phyloP scores from a whole-genome alignment of 2,797 vertebrate genomes.

The Clarias platycephalus region DNA sequence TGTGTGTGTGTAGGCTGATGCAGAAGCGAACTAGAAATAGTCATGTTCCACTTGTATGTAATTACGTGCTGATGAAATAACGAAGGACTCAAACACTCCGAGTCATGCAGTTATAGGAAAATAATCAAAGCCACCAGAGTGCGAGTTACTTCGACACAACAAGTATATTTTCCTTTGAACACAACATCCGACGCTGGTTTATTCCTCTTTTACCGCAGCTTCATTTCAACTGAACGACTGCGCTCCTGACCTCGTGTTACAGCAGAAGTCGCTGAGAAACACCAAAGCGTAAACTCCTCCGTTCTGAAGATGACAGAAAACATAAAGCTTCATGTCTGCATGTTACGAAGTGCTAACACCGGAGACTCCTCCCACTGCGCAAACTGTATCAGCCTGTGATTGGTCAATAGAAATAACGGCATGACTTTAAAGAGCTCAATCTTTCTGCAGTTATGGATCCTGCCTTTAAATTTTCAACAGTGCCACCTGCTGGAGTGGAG shows the following conservation, averaged over 20 bases:
- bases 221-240: not conserved
- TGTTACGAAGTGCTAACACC: not conserved
- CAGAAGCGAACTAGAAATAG: not conserved
- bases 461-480: not conserved
- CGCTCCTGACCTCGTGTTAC: not conserved
- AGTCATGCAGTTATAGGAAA: not conserved
- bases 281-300: not conserved
- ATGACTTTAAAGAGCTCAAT: not conserved
- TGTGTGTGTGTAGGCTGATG: not conserved
- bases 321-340: not conserved
- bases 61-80: not conserved
- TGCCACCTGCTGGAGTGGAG: not conserved
- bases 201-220: not conserved
- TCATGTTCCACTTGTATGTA: not conserved
- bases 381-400: not conserved
- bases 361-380: not conserved
- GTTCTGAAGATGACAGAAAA: not conserved
- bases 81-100: not conserved
- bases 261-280: not conserved
- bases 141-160: not conserved
- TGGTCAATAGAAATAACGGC: not conserved
- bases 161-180: not conserved
- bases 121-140: not conserved
- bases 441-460: not conserved
- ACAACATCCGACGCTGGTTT: not conserved